These are phyloP conservation scores for Dorcus parallelipipedus DNA, from an alignment of 2,888 invertebrate genomes.

Conservation along the genomic window DNA sequence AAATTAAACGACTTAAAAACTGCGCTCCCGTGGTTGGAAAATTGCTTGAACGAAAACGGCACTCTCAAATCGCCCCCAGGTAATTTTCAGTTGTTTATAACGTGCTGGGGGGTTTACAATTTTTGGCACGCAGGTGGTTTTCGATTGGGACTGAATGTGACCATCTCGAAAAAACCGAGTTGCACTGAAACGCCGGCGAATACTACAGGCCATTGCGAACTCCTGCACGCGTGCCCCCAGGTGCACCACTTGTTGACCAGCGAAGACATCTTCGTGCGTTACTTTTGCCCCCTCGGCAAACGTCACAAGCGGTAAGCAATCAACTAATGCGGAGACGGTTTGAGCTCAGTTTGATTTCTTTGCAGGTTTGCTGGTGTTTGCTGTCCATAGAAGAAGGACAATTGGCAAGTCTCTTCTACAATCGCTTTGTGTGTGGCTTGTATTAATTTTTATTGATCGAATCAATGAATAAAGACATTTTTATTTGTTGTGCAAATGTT, in stretches of 20 bases:
- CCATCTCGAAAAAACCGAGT: slow-evolving; percentile 15
- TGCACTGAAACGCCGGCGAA: slow-evolving; percentile 21
- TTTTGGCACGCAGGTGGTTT: slow-evolving; percentile 16
- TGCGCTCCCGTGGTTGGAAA: no score
- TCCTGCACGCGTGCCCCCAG: slow-evolving; percentile 18
- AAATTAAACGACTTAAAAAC: no score
- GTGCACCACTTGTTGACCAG: slow-evolving; percentile 11
- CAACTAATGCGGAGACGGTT: no score
- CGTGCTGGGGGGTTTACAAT: not conserved
- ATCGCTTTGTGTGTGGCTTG: no score
- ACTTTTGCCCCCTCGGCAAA: slow-evolving; percentile 1
- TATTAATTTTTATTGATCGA: no score
- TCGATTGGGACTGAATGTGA: slow-evolving; percentile 23
- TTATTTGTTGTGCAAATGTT: no score
- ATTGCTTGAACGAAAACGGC: no score
- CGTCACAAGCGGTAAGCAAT: not conserved
- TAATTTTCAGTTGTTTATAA: no score
- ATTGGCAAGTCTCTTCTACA: no score
- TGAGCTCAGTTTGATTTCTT: not conserved
- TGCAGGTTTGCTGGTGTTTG: not conserved
- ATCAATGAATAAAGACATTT: no score
- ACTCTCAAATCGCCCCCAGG: no score
- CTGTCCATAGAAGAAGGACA: not conserved
- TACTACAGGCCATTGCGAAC: slow-evolving; percentile 22
- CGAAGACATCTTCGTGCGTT: slow-evolving; percentile 11